Base-by-base conservation (phyloP, 2,113 vertebrate species). In the Thalassoma bifasciatum region DNA sequence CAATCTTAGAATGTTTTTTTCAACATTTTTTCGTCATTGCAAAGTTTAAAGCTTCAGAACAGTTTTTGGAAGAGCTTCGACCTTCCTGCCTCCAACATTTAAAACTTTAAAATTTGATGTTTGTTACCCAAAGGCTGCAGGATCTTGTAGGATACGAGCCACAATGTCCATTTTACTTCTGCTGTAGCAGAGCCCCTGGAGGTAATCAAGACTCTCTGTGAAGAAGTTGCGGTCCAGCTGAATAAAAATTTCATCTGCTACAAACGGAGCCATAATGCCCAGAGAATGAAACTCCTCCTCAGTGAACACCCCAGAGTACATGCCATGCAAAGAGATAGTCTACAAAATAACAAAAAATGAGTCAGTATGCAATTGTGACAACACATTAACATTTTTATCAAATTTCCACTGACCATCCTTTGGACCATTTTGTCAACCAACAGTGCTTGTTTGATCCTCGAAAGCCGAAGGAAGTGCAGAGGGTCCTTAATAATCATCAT, bases 391-490 rank as follows among this genome's bases (percentile, higher is more conserved):
- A n/a, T n/a, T n/a, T n/a, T n/a, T n/a, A n/a, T n/a, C n/a, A n/a
- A n/a, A n/a, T n/a, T 23, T 47, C 2, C 16, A 75, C 90, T 84
- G 62, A 95, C 94, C 92, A 94, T 68, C 47, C 75, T 92, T 83
- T 94, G 91, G 22, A 77, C 75, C 5, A 95, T 87, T 87, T 92
- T 94, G 84, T 94, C 91, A 70, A 95, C 93, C 69, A 95, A 78
- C 22, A 94, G 81, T 8, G 75, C 60, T 82, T 94, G 92, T 65
- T 94, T 93, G 6, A 62, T 86, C 70, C 77, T 85, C 0, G 93
- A 82, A 21, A 92, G 76, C 56, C 79, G 19, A 23, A 94, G 84
- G 77, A 95, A 95, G 30, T 87, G 72, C 24, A 17, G 73, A 23
- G 91, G 92, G 0, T 92, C 86, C 52, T 79, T 24, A 17, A 92